Conservation (phyloP, 2,888 invertebrate genomes). For the Cistogaster globosa region DNA sequence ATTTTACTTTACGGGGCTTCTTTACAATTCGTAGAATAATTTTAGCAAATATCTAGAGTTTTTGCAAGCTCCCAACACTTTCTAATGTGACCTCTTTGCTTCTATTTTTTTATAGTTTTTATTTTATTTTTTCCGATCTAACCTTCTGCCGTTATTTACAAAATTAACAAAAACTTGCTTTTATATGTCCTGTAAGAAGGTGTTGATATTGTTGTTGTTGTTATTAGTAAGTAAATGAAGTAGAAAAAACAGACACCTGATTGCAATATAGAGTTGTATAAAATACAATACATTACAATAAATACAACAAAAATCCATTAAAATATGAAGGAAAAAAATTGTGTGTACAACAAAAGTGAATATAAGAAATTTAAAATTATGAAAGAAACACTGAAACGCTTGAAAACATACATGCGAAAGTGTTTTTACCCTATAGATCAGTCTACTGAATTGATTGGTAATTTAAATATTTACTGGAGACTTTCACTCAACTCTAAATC, state of each 20-base stretch:
- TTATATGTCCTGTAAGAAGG: not conserved
- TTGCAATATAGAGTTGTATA: conserved; percentile 41
- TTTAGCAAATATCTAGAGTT: no score
- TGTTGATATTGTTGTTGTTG: not conserved
- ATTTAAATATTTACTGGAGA: no score
- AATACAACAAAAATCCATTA: not conserved
- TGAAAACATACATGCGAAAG: no score
- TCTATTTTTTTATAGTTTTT: not conserved
- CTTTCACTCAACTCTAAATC: no score
- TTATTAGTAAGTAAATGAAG: not conserved
- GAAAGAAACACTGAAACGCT: no score
- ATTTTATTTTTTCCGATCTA: conserved; percentile 16
- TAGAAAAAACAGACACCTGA: conserved; percentile 17
- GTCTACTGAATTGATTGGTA: no score
- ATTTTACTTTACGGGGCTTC: no score
- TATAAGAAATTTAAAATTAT: no score
- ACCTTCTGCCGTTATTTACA: conserved; percentile 17
- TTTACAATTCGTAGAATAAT: no score
- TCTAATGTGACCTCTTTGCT: not conserved
- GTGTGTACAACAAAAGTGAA: not conserved
- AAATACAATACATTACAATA: no score
- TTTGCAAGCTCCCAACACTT: no score
- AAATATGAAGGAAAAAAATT: not conserved
- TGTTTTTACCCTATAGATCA: no score
- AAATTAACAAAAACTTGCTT: conserved; percentile 32